Percentiles rank a stretch among this genome's conserved stretches.
Conservation (phyloP, 2,888 invertebrate species). For the Cephus sareptanus region DNA sequence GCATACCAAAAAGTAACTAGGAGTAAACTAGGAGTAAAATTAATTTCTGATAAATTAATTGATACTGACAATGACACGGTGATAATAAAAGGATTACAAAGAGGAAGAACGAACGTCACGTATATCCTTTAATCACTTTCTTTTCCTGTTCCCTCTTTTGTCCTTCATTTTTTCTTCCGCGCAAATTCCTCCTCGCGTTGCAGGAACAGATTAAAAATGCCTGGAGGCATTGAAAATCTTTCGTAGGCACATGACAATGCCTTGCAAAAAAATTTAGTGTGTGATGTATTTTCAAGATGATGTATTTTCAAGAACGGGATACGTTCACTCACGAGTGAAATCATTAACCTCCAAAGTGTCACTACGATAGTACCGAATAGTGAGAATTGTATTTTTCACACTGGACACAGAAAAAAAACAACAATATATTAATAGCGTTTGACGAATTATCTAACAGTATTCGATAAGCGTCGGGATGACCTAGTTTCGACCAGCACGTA, state of each 20-base stretch:
- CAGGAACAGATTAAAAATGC: not conserved
- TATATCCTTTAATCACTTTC: not conserved
- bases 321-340: not conserved
- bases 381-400: too few species aligned
- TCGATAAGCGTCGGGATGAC: not conserved
- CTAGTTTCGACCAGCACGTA: not conserved
- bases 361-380: not conserved
- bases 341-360: not conserved
- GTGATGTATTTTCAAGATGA: not conserved
- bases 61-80: not conserved
- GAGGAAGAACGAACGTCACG: not conserved
- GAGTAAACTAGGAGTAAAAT: not conserved
- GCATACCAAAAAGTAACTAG: not conserved
- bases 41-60: not conserved
- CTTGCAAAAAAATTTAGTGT: not conserved
- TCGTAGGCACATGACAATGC: not conserved
- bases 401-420: too few species aligned
- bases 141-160: not conserved
- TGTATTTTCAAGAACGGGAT: not conserved
- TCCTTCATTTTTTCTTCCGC: not conserved
- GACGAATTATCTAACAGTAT: not conserved
- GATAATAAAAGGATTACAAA: not conserved
- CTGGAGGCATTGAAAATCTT: not conserved
- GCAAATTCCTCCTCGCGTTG: not conserved
- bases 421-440: not conserved